Evolutionary conservation across 2,113 vertebrate species (phyloP).

Genomic region (Gulo gulo): DNA sequence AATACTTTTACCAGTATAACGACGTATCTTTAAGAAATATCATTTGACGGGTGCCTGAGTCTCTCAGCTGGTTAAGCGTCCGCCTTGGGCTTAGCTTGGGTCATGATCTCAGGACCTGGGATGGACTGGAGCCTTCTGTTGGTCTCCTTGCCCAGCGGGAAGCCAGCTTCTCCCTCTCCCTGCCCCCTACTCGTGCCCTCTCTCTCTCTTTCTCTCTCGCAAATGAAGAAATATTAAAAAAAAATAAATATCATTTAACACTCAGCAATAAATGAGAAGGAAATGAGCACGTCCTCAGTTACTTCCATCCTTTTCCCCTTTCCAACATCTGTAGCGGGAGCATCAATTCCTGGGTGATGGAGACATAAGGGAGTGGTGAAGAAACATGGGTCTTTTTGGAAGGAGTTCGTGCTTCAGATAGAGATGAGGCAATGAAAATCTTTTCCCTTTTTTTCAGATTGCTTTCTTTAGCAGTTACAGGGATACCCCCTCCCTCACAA

Average conservation of each 20-base stretch:
- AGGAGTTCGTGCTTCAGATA: background rate
- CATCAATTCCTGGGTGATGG: background rate
- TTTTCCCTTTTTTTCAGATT: background rate
- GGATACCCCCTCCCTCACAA: background rate
- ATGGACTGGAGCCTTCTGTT: background rate
- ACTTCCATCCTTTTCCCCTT: background rate
- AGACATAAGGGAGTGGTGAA: background rate
- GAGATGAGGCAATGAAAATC: background rate
- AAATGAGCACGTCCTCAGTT: background rate
- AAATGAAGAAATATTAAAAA: background rate
- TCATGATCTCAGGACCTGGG: background rate
- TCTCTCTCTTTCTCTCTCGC: background rate
- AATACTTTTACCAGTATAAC: background rate
- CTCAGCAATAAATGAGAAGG: background rate
- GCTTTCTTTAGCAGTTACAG: background rate
- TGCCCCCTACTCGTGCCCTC: background rate
- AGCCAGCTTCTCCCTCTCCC: background rate
- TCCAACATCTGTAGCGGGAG: background rate
- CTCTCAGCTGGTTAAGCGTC: background rate
- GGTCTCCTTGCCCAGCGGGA: background rate
- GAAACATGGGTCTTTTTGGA: background rate
- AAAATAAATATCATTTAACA: background rate
- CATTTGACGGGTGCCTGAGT: background rate
- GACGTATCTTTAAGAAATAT: background rate
- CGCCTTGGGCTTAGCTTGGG: background rate